Evolutionary conservation across 2,797 vertebrate species (phyloP).

Genomic region (Coluber constrictor): DNA sequence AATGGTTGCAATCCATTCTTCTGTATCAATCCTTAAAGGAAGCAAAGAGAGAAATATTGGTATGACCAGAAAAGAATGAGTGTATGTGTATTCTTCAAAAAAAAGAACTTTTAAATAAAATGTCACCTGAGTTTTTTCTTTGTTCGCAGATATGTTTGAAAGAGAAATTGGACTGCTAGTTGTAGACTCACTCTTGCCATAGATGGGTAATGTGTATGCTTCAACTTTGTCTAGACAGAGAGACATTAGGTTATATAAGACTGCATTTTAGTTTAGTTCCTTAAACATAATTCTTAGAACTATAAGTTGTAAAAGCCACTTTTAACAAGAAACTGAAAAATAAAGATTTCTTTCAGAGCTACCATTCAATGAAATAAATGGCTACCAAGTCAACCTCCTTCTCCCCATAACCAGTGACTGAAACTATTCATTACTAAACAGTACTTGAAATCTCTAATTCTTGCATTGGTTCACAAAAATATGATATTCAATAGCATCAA

Average conservation of each 20-base stretch:
- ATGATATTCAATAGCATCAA: neutral
- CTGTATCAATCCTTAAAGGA: conserved; percentile 87
- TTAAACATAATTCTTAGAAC: neutral
- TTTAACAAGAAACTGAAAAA: neutral
- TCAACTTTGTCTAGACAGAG: conserved; percentile 88
- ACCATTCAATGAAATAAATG: neutral
- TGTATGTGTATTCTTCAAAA: neutral
- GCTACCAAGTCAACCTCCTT: neutral
- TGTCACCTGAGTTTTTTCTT: conserved; percentile 96
- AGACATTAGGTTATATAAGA: neutral
- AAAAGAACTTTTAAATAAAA: neutral
- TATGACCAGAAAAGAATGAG: neutral
- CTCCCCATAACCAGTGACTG: neutral
- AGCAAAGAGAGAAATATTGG: conserved; percentile 32
- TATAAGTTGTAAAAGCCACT: neutral
- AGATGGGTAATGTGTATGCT: conserved; percentile 89
- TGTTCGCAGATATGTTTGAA: conserved; percentile 96
- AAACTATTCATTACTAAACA: neutral
- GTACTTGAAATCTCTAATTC: neutral
- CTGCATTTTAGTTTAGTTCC: neutral
- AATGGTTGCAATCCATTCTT: conserved; percentile 97
- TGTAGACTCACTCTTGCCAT: conserved; percentile 96
- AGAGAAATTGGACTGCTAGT: conserved; percentile 92
- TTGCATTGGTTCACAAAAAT: neutral
- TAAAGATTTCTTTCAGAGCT: neutral